Base-by-base conservation (phyloP, 1,140 invertebrate genomes). In the Spodoptera frugiperda region DNA sequence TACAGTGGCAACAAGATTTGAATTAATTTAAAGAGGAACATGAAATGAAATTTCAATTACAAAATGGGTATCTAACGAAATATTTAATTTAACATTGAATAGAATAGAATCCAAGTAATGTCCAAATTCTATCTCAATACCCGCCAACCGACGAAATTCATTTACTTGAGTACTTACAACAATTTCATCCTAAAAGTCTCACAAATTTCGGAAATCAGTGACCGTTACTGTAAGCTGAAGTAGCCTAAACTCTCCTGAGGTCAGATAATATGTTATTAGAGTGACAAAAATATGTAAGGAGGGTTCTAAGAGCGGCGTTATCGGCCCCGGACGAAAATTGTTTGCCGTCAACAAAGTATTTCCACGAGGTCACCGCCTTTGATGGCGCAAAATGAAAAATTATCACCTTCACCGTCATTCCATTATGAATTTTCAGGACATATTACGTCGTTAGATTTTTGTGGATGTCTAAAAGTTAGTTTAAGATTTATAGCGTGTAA, bases 271-370 rank as follows among this genome's bases (percentile, higher is more conserved):
- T 39, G 57, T 12, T 61, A 39, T 61, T 61, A 61, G 1, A 15
- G n/a, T 15, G 8, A 61, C 25, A 33, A 33, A 61, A 61, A 61
- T 39, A 39, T 39, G 57, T 39, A 61, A 61, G 30, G 39, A 6
- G 57, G 57, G 57, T 61, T 59, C n/a, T 1, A 4, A 12, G 21
- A 57, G 54, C 54, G 21, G 3, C 48, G 46, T 67, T 67, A 67
- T 67, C 63, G 63, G 48, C 1, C 15, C 9, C 11, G 25, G 46
- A 67, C 63, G 19, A 67, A 39, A 67, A 67, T 67, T 67, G 63
- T 67, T 67, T 51, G 46, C 14, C 46, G 63, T 51, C 63, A 67
- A 67, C 63, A 51, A 67, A 49, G 19, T 51, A 51, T 67, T 67
- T 65, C 33, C 57, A 30, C 19, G 46, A 51, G 48, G 25, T 61